These are phyloP conservation scores for Hypotaenidia okinawae DNA, from an alignment of 2,797 vertebrate species.

Conservation along the genomic window DNA sequence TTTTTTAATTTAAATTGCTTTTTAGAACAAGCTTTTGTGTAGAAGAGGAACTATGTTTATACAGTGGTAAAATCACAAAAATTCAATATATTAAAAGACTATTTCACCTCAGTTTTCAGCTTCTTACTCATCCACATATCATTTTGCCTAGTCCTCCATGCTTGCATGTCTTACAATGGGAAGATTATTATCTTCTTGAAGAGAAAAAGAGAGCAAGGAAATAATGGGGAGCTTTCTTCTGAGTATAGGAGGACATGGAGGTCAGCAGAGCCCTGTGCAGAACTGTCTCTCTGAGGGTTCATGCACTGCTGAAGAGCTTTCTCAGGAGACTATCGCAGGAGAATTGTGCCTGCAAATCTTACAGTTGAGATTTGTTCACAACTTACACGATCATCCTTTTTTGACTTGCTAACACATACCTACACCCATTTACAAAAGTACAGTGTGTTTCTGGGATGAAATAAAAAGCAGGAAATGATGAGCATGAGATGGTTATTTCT, in stretches of 20 bases:
- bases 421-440: not conserved
- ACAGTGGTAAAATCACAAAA: not conserved
- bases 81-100: not conserved
- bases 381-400: not conserved
- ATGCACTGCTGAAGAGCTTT: not conserved
- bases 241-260: not conserved
- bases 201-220: not conserved
- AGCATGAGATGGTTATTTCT: not conserved
- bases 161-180: not conserved
- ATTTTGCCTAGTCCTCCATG: not conserved
- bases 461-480: not conserved
- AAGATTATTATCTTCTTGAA: not conserved
- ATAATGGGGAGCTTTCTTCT: not conserved
- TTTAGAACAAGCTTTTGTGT: not conserved
- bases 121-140: not conserved
- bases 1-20: not conserved
- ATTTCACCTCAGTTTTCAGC: not conserved
- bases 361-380: not conserved
- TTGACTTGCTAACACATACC: not conserved
- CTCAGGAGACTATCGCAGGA: not conserved
- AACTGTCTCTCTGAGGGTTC: not conserved
- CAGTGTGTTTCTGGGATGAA: not conserved
- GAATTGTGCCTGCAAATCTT: not conserved
- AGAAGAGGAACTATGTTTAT: not conserved
- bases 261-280: not conserved